Conservation (phyloP, 2,888 invertebrate genomes). For the Parapristionchus giblindavisi region DNA sequence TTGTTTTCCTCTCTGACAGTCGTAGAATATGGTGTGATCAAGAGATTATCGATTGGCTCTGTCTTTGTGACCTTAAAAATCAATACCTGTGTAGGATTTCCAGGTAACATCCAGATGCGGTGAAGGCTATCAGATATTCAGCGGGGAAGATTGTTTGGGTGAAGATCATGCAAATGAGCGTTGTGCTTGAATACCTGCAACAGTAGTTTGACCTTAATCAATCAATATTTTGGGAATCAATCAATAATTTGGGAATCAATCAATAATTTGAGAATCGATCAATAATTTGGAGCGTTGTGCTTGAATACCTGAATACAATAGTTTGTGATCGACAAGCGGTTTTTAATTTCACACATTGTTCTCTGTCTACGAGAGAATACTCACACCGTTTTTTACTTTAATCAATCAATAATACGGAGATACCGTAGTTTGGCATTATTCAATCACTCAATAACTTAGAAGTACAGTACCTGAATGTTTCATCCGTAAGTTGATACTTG, state of each 20-base stretch:
- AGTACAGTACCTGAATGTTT: slow-evolving; percentile 48
- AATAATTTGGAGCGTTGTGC: too few species aligned
- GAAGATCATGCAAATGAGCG: slow-evolving; percentile 67
- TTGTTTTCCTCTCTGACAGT: too few species aligned
- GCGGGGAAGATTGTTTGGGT: slow-evolving; percentile 68
- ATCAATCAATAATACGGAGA: too few species aligned
- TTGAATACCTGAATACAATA: too few species aligned
- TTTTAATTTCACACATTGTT: too few species aligned
- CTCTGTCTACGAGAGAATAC: too few species aligned
- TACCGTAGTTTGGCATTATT: background rate
- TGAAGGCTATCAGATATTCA: slow-evolving; percentile 67
- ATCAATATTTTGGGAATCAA: background rate
- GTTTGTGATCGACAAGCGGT: too few species aligned
- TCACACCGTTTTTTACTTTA: background rate
- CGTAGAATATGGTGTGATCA: too few species aligned
- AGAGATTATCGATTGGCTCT: too few species aligned
- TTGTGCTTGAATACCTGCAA: slow-evolving; percentile 51
- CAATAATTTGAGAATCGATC: too few species aligned
- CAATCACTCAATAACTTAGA: slow-evolving; percentile 42
- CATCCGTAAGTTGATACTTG: slow-evolving; percentile 65
- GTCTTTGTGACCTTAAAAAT: too few species aligned
- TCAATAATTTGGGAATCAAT: too few species aligned
- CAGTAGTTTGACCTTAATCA: background rate
- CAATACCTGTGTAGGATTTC: slow-evolving; percentile 62
- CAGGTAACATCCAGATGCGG: slow-evolving; percentile 65